Conservation (phyloP, 2,888 invertebrate species). For the Flabesymbios commensalis region DNA sequence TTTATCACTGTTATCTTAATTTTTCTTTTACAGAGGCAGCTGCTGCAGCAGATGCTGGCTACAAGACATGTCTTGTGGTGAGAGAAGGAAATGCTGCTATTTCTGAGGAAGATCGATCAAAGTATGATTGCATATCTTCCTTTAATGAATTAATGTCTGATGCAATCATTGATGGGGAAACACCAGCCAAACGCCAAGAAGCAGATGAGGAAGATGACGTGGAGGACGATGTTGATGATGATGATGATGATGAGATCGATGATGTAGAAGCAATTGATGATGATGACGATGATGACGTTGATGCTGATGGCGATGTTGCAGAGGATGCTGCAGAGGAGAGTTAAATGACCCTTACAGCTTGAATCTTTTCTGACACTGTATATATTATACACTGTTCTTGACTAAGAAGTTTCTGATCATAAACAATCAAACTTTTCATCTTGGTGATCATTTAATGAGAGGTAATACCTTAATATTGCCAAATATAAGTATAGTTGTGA, state of each 20-base stretch:
- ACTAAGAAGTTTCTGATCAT: no score
- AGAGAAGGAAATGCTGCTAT: slow-evolving; percentile 81
- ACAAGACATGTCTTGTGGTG: slow-evolving; percentile 72
- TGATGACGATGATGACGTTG: slow-evolving; percentile 9
- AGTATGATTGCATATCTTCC: slow-evolving; percentile 27
- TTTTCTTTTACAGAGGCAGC: slow-evolving; percentile 77
- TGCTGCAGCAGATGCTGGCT: slow-evolving; percentile 78
- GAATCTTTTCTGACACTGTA: no score
- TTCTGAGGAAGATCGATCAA: slow-evolving; percentile 65
- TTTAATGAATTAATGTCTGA: background rate
- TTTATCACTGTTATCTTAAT: no score
- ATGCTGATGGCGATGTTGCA: slow-evolving; percentile 1
- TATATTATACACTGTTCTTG: no score
- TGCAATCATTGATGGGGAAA: background rate
- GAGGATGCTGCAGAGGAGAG: no score
- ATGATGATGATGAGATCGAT: slow-evolving; percentile 9
- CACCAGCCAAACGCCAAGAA: slow-evolving; percentile 12
- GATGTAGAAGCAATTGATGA: slow-evolving; percentile 8
- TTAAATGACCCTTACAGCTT: no score
- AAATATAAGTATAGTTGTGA: no score
- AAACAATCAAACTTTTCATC: no score
- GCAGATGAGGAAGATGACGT: slow-evolving; percentile 12
- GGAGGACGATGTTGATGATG: slow-evolving; percentile 12
- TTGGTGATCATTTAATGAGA: no score
- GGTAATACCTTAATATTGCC: no score